These are phyloP conservation scores for Drosophila triauraria DNA, from an alignment of 1,140 invertebrate genomes.

Conservation along the genomic window DNA sequence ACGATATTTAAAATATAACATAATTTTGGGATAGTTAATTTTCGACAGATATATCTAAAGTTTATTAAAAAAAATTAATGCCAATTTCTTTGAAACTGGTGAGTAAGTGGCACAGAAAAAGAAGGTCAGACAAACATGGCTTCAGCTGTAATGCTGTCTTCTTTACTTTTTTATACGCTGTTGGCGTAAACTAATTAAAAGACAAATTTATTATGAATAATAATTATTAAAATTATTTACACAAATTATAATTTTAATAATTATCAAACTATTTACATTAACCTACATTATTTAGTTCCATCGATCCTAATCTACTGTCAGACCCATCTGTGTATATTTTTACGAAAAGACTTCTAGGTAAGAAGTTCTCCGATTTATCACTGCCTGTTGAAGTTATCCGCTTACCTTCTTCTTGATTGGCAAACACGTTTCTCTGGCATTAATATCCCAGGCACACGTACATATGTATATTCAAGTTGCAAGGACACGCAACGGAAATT, in stretches of 20 bases:
- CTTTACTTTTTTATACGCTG: too few relatives aligned
- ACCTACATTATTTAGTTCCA: not conserved
- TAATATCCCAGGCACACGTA: constrained; percentile 21
- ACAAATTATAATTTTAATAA: not conserved
- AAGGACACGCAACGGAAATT: constrained; percentile 57
- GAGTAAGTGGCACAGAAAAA: too few relatives aligned
- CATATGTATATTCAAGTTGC: constrained; percentile 12
- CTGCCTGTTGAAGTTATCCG: not conserved
- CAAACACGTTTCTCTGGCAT: constrained; percentile 17
- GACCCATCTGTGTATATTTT: not conserved
- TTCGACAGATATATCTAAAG: too few relatives aligned
- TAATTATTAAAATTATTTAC: not conserved
- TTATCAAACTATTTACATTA: not conserved
- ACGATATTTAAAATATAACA: not conserved
- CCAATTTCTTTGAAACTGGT: too few relatives aligned
- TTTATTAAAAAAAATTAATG: too few relatives aligned
- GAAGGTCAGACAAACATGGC: too few relatives aligned
- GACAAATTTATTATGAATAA: not conserved
- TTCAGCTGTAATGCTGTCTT: too few relatives aligned
- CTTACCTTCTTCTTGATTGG: constrained; percentile 1
- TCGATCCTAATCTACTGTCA: too few relatives aligned
- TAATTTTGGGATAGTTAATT: too few relatives aligned
- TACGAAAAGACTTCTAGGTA: not conserved
- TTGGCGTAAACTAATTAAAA: too few relatives aligned
- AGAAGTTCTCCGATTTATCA: constrained; percentile 5